Evolutionary conservation across 2,113 vertebrate genomes (phyloP), one percentile per base, ranked within the genome.

Genomic region (Cepphus grylle): DNA sequence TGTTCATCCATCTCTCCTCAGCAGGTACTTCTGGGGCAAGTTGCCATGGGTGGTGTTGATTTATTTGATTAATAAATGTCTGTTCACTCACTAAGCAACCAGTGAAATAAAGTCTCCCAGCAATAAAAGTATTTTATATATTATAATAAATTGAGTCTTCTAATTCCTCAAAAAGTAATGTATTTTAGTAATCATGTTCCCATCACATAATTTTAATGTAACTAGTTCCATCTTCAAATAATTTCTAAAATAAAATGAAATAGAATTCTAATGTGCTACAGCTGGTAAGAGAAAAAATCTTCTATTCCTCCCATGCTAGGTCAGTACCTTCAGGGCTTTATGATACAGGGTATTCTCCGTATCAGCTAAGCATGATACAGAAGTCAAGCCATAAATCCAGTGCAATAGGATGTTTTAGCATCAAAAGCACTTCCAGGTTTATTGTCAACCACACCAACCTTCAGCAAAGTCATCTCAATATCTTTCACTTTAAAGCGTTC

Each of bases 351-450:
- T 76, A 94, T 47, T 89, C 55, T 94, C 25, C 6, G 0, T 47
- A 50, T 87, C 82, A 97, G 77, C 81, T 95, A 92, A 96, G 93
- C 47, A 45, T 92, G 96, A 96, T 93, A 97, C 94, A 96, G 96
- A 98, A 98, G 97, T 97, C 94, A 97, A 97, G 67, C 66, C 70
- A 97, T 97, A 98, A 98, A 98, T 96, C 79, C 95, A 94, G 82
- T 63, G 67, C 93, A 94, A 92, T 21, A 74, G 80, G 86, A 95
- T 66, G 77, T 86, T 96, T 91, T 92, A 91, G 49, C 84, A 94
- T 83, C 87, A 80, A 88, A 94, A 87, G 40, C 38, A 78, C 71
- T 93, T 91, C 53, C 89, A 96, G 71, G 25, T 78, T 96, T 81
- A 55, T 20, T 81, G 86, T 96, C 93, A 95, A 66, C 52, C 82